phyloP scores from a whole-genome alignment of 2,797 vertebrate species.

The Monodelphis domestica region DNA sequence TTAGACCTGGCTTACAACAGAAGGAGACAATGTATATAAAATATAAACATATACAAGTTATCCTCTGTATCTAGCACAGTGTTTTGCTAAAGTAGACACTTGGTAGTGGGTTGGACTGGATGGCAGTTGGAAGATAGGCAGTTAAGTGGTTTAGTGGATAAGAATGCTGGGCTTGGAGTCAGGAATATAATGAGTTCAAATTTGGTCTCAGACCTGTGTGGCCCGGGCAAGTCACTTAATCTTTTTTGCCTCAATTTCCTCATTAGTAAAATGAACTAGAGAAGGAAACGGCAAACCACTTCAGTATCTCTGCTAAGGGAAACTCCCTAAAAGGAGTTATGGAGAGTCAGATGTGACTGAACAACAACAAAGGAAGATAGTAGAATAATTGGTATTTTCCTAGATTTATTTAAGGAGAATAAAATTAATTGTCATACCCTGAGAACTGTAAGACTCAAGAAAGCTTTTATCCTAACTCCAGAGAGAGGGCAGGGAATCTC shows the following conservation, averaged over 20 bases:
- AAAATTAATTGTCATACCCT: neutral
- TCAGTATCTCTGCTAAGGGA: too few species aligned
- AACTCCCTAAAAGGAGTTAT: too few species aligned
- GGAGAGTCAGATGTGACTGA: too few species aligned
- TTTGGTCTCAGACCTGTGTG: too few species aligned
- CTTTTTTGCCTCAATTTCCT: too few species aligned
- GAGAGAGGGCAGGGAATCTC: neutral
- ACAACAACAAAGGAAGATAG: slow-evolving; percentile 4
- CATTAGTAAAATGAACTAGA: too few species aligned
- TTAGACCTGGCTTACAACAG: neutral
- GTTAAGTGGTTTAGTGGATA: slow-evolving; percentile 1
- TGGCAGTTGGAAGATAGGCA: neutral
- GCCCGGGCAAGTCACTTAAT: too few species aligned
- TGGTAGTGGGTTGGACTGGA: neutral
- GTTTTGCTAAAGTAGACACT: neutral
- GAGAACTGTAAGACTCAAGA: neutral
- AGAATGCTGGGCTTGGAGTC: neutral
- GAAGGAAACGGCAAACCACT: too few species aligned
- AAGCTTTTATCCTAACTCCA: neutral
- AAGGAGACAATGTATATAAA: neutral
- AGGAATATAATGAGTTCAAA: neutral
- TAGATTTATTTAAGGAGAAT: slow-evolving; percentile 51
- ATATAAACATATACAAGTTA: neutral
- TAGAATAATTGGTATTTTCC: neutral
- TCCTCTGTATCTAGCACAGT: neutral